Base-by-base conservation (phyloP, 2,797 vertebrate species). In the Streptopelia turtur region DNA sequence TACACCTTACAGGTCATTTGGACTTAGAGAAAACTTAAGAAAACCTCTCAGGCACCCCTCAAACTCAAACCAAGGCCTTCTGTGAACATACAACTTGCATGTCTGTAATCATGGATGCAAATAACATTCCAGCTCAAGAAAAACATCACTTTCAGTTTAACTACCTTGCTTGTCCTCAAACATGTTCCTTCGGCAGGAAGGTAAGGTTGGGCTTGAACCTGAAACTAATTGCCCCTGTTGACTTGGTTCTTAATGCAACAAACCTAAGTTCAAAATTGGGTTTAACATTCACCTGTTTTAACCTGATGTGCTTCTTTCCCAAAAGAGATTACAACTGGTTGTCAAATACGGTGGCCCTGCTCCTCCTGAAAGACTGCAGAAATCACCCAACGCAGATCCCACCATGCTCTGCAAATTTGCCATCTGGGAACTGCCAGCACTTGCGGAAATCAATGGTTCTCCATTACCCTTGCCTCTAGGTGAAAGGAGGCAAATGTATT, bases 381-480 rank as follows among this genome's bases (percentile, higher is more conserved):
- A 89, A 78, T 35, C 23, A n/a, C 27, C 52, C 75, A 84, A 23
- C 3, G n/a, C 30, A 49, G 72, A 84, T 24, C 6, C 41, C 21
- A 52, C n/a, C 72, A 27, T 0, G 1, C 50, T 94, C 88, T 64
- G 89, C 66, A 69, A 82, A 47, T 71, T 47, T 75, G 35, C 47
- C 76, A 31, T 9, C 20, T 13, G 49, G 55, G 77, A 76, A 35
- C 85, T 64, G 30, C 18, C 28, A 15, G 39, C 64, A 83, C 75
- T 93, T 92, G 60, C 35, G 64, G 41, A 87, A 87, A 89, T 47
- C 8, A 57, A 87, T 55, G 77, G 31, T n/a, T 93, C 83, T 89
- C 82, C 78, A 16, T 75, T 59, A 80, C 30, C 27, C 28, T 76
- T 27, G 43, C 50, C 22, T 41, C 35, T 27, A 56, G 31, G 66